Evolutionary conservation across 2,113 vertebrate species (phyloP).

Genomic region (zebrafish (Danio rerio)): DNA sequence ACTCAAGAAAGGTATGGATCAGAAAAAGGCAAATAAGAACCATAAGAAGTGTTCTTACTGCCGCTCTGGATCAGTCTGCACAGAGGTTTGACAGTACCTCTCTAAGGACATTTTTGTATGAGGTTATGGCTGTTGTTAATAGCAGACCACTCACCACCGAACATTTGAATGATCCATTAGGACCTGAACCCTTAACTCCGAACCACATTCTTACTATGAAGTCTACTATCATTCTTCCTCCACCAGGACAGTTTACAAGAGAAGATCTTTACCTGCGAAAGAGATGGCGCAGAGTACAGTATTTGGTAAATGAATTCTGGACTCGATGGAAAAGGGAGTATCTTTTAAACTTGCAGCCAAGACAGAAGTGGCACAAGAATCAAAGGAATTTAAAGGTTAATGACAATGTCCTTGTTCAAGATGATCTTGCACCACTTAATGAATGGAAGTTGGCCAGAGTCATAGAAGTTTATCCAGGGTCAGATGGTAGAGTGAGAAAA

Average conservation of each 20-base stretch:
- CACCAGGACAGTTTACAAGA: conserved; percentile 46
- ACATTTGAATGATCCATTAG: conserved; percentile 42
- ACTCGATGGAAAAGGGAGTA: conserved; percentile 43
- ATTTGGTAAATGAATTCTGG: conserved; percentile 54
- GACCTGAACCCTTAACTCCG: conserved; percentile 39
- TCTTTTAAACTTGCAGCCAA: conserved; percentile 42
- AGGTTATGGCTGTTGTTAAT: conserved; percentile 37
- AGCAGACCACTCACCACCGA: conserved; percentile 44
- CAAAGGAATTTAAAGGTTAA: conserved; percentile 27
- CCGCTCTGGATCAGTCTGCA: background rate
- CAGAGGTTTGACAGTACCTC: background rate
- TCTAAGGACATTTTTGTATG: background rate
- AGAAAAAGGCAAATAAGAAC: background rate
- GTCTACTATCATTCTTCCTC: conserved; percentile 36
- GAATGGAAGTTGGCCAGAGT: conserved; percentile 53
- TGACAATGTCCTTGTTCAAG: conserved; percentile 47
- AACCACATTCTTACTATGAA: conserved; percentile 55
- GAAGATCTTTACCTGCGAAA: conserved; percentile 55
- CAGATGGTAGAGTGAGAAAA: conserved; percentile 49
- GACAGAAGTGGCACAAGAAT: background rate
- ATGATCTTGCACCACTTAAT: conserved; percentile 43
- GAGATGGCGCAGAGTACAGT: conserved; percentile 52
- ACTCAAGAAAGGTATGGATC: background rate
- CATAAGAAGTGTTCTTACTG: background rate
- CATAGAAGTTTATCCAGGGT: conserved; percentile 41